These are phyloP conservation scores for Sialis fuliginosa DNA, from an alignment of 2,888 invertebrate species.

Conservation along the genomic window DNA sequence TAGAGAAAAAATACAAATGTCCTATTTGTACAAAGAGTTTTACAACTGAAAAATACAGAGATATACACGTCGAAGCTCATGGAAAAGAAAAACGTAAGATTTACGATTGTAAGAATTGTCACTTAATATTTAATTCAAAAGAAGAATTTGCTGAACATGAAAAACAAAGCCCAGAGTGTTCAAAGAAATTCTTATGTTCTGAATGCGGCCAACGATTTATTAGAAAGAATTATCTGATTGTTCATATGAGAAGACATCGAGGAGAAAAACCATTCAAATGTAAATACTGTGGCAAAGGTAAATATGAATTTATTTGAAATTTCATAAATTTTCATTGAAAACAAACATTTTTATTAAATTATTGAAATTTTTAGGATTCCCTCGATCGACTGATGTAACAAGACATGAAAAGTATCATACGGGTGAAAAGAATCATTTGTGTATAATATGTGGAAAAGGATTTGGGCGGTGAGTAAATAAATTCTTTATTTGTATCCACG, in stretches of 20 bases:
- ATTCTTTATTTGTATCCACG: not conserved
- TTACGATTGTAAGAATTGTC: conserved; percentile 23
- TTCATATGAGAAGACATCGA: conserved; percentile 37
- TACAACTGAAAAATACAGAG: conserved; percentile 33
- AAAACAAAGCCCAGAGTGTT: conserved; percentile 33
- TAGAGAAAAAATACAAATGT: conserved; percentile 24
- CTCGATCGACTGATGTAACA: conserved; percentile 37
- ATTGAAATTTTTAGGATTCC: conserved; percentile 23
- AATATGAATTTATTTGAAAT: not conserved
- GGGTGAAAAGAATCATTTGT: conserved; percentile 37
- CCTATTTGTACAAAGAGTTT: conserved; percentile 25
- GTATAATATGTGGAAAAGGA: conserved; percentile 26
- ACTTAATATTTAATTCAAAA: conserved; percentile 28
- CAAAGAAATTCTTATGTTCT: conserved; percentile 36
- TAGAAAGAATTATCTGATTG: conserved; percentile 36
- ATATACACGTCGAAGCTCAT: conserved; percentile 29
- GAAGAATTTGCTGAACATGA: conserved; percentile 32
- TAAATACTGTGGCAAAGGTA: conserved; percentile 35
- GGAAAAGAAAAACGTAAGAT: conserved; percentile 20
- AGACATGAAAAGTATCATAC: conserved; percentile 37
- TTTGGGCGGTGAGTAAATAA: conserved; percentile 21
- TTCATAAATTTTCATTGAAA: not conserved
- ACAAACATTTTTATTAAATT: not conserved
- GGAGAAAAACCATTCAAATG: conserved; percentile 42
- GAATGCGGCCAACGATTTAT: conserved; percentile 39